Conservation (phyloP, 1,140 invertebrate genomes). For the Euborellia annulipes region DNA sequence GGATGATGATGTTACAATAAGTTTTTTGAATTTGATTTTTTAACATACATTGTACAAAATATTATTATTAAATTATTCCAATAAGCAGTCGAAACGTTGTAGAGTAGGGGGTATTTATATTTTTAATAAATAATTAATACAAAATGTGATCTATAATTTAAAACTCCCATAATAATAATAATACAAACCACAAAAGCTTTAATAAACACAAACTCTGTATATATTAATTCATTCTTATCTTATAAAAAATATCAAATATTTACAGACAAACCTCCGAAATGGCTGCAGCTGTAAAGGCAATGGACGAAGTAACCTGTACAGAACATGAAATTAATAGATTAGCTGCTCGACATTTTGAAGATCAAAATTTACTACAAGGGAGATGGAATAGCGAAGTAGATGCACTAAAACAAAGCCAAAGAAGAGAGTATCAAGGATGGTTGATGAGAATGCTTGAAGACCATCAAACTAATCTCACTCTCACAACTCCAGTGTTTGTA, state of each 20-base stretch:
- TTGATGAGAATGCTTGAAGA: conserved; percentile 57
- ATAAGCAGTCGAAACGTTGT: too few relatives aligned
- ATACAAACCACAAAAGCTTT: neutral
- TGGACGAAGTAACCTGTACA: conserved; percentile 39
- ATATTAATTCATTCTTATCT: neutral
- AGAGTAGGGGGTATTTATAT: too few relatives aligned
- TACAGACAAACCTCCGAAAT: conserved; percentile 61
- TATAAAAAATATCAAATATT: too few relatives aligned
- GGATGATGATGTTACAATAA: too few relatives aligned
- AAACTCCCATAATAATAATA: neutral
- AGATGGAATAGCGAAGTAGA: conserved; percentile 60
- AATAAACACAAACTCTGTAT: neutral
- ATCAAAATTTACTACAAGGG: conserved; percentile 54
- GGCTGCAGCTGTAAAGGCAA: conserved; percentile 47
- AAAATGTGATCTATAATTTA: neutral
- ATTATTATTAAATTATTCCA: too few relatives aligned
- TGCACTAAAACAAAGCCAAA: conserved; percentile 53
- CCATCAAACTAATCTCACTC: conserved; percentile 35
- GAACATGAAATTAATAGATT: conserved; percentile 64
- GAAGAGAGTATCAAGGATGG: conserved; percentile 61
- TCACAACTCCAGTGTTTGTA: conserved; percentile 34
- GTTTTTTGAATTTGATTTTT: too few relatives aligned
- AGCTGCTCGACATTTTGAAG: conserved; percentile 58
- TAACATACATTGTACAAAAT: too few relatives aligned
- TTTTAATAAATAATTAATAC: too few relatives aligned